Evolutionary conservation across 2,113 vertebrate species (phyloP).

Genomic region (Haplochromis vanheusdeni): DNA sequence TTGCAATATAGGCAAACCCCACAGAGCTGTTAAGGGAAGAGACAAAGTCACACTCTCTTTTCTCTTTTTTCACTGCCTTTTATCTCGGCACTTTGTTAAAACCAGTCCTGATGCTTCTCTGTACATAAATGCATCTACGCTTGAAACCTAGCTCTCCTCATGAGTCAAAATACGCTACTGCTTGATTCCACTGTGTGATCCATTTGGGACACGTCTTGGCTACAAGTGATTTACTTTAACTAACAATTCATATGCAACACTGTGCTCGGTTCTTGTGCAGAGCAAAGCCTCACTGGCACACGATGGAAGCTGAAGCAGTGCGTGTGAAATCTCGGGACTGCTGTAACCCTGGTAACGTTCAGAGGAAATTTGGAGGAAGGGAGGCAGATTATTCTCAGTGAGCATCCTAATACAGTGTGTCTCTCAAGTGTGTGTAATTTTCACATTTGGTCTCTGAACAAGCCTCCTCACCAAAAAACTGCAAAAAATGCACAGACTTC

Average conservation of each 20-base stretch:
- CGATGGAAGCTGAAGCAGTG: constrained; percentile 14
- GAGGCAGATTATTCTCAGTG: constrained; percentile 42
- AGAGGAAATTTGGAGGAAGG: constrained; percentile 46
- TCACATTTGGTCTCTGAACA: constrained; percentile 10
- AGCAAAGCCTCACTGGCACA: constrained; percentile 20
- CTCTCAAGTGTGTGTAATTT: constrained; percentile 33
- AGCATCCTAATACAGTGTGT: constrained; percentile 34
- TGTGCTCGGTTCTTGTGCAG: neutral
- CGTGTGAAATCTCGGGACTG: constrained; percentile 25
- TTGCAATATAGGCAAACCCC: neutral
- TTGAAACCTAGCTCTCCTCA: neutral
- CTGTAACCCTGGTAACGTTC: constrained; percentile 65
- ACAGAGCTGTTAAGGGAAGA: neutral
- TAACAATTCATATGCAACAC: neutral
- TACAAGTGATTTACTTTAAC: neutral
- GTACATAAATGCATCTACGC: neutral
- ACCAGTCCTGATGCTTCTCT: neutral
- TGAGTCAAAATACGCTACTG: neutral
- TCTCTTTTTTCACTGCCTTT: neutral
- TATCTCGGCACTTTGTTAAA: neutral
- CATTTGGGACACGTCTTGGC: neutral
- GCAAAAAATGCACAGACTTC: neutral
- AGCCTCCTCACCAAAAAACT: neutral
- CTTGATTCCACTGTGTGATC: neutral
- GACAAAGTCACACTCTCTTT: neutral